Base-by-base conservation (phyloP, 2,888 invertebrate species). In the Rotaria macrura region DNA sequence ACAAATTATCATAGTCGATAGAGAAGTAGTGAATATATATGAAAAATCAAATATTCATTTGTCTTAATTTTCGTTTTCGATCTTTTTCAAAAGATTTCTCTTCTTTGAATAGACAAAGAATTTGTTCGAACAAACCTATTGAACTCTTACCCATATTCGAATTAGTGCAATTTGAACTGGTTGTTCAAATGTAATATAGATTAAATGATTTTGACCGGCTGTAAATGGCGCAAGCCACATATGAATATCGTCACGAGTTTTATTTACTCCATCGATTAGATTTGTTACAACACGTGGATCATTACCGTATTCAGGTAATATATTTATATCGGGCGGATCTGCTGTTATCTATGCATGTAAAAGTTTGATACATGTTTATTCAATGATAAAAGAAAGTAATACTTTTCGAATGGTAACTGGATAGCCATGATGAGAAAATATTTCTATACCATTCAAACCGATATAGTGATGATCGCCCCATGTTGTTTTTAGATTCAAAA, bases 381-480 rank as follows among this genome's bases (percentile, higher is more conserved):
- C 12, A 43, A 40, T 79, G 10, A 0, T 29, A 12, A 17, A 43
- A 83, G 14, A 25, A 5, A 47, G 25, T 83, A 14, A 10, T 87
- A 94, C 94, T 92, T 93, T 93, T 89, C 93, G 92, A 86, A 94
- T 92, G 84, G 90, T 89, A 3, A 93, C 93, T 54, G 92, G 91
- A 87, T 93, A 92, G 20, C 94, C 95, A 84, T 92, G 91, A n/a
- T 91, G 91, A 87, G 93, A 93, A 89, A 94, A 95, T 87, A 95
- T 91, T 90, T 95, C 94, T 85, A 95, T 92, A 5, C 94, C 95
- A 89, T 94, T 95, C 85, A 95, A 90, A 0, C 95, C 95, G 23
- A 95, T 93, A 88, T 94, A 93, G 90, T 94, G 93, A 88, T 93
- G 93, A 89, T 95, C 95, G 14, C 95, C 95, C 95, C 95, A 95